Conservation (phyloP, 2,888 invertebrate genomes). For the Lasioglossum oenotherae region DNA sequence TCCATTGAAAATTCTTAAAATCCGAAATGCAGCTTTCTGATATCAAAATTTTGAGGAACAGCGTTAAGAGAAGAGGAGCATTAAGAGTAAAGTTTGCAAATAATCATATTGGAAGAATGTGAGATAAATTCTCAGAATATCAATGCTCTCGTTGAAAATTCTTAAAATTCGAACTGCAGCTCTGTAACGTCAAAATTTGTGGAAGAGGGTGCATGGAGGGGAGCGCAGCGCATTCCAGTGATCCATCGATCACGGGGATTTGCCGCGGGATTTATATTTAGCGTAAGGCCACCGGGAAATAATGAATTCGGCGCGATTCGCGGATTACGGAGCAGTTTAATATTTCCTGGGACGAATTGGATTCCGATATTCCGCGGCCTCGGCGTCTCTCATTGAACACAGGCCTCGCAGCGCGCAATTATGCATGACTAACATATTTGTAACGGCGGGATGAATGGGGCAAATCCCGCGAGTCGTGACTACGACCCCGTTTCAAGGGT, state of each 20-base stretch:
- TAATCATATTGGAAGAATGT: not conserved
- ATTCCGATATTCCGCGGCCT: slow-evolving; percentile 41
- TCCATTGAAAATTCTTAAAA: no score
- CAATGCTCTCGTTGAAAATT: not conserved
- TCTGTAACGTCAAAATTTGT: not conserved
- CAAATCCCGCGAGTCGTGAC: slow-evolving; percentile 24
- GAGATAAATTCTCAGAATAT: not conserved
- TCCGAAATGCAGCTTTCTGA: no score
- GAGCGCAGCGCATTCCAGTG: slow-evolving; percentile 24
- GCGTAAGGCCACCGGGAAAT: slow-evolving; percentile 29
- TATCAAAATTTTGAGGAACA: no score
- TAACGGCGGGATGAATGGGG: slow-evolving; percentile 50
- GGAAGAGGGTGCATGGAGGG: not conserved
- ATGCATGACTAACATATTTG: slow-evolving; percentile 58
- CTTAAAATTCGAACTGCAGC: not conserved
- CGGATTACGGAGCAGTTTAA: slow-evolving; percentile 31
- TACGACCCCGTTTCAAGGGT: slow-evolving; percentile 44
- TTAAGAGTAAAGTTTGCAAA: not conserved
- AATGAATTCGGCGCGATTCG: slow-evolving; percentile 39
- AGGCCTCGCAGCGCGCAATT: slow-evolving; percentile 42
- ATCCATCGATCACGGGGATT: slow-evolving; percentile 47
- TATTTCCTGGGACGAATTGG: slow-evolving; percentile 57
- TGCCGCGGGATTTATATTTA: slow-evolving; percentile 43
- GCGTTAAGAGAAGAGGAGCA: no score
- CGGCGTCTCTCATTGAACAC: slow-evolving; percentile 49